A percentile compares a stretch with the other conserved stretches of the same genome.
Evolutionary conservation across 2,797 vertebrate species (phyloP).

Genomic region (Fratercula arctica): DNA sequence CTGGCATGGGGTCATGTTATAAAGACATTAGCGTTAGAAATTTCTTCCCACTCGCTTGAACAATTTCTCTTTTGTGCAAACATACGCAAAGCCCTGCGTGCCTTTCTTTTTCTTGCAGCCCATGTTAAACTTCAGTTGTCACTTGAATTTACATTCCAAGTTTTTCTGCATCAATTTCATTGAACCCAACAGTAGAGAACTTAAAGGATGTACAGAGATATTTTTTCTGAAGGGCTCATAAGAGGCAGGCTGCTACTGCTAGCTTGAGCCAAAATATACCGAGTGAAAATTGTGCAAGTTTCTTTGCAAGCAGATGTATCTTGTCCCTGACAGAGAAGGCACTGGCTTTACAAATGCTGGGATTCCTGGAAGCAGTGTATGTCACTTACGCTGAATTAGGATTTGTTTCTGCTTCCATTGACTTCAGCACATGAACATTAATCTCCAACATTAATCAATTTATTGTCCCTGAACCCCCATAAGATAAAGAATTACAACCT

Average conservation of each 20-base stretch:
- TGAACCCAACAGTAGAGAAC: background rate
- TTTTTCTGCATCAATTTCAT: conserved; percentile 26
- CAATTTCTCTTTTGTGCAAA: conserved; percentile 17
- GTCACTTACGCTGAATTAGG: background rate
- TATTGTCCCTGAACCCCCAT: background rate
- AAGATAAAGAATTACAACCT: background rate
- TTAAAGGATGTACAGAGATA: background rate
- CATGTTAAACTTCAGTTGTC: conserved; percentile 16
- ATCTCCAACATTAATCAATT: background rate
- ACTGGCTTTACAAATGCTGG: background rate
- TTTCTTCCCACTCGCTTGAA: background rate
- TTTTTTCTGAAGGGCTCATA: conserved; percentile 17
- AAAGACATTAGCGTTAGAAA: background rate
- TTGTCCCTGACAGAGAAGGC: background rate
- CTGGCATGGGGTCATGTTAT: background rate
- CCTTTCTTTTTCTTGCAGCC: background rate
- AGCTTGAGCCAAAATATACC: background rate
- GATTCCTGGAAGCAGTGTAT: background rate
- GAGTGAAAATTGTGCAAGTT: background rate
- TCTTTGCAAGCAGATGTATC: background rate
- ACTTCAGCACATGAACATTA: background rate
- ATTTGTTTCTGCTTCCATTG: conserved; percentile 21
- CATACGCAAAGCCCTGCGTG: background rate
- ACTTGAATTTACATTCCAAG: background rate
- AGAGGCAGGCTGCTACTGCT: conserved; percentile 15